Conservation (phyloP, 2,888 invertebrate species). For the Dioctria linearis region DNA sequence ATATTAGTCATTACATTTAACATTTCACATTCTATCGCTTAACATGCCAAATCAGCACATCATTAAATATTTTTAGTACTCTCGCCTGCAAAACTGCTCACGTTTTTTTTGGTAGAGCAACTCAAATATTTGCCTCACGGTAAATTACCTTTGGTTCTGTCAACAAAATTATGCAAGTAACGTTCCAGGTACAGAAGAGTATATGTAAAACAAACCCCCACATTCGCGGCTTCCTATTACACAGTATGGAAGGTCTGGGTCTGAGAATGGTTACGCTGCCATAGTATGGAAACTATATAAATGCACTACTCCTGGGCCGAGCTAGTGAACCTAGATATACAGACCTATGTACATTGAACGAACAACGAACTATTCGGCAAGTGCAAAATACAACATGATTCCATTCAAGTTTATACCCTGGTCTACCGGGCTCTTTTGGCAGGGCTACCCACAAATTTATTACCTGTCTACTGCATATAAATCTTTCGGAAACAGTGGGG, state of each 20-base stretch:
- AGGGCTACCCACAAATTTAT: slow-evolving; percentile 55
- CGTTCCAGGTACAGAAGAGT: slow-evolving; percentile 19
- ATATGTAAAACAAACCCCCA: slow-evolving; percentile 32
- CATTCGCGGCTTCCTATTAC: slow-evolving; percentile 11
- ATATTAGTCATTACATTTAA: slow-evolving; percentile 16
- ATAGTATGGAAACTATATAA: neutral
- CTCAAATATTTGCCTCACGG: slow-evolving; percentile 45
- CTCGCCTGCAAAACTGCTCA: slow-evolving; percentile 29
- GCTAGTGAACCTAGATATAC: slow-evolving; percentile 14
- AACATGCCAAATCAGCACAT: slow-evolving; percentile 44
- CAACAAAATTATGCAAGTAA: slow-evolving; percentile 49
- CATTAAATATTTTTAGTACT: slow-evolving; percentile 33
- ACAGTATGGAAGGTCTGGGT: neutral
- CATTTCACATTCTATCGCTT: slow-evolving; percentile 29
- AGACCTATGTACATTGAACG: neutral
- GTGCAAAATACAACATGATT: slow-evolving; percentile 38
- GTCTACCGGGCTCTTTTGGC: slow-evolving; percentile 44
- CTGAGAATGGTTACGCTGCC: neutral
- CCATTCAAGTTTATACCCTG: slow-evolving; percentile 39
- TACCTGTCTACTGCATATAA: slow-evolving; percentile 59
- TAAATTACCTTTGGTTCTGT: slow-evolving; percentile 39
- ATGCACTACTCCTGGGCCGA: neutral
- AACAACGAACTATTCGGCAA: slow-evolving; percentile 30
- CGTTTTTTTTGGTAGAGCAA: slow-evolving; percentile 26
- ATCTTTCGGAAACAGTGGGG: slow-evolving; percentile 56